Conservation (phyloP, 2,113 vertebrate species). For the Perca schrenkii region DNA sequence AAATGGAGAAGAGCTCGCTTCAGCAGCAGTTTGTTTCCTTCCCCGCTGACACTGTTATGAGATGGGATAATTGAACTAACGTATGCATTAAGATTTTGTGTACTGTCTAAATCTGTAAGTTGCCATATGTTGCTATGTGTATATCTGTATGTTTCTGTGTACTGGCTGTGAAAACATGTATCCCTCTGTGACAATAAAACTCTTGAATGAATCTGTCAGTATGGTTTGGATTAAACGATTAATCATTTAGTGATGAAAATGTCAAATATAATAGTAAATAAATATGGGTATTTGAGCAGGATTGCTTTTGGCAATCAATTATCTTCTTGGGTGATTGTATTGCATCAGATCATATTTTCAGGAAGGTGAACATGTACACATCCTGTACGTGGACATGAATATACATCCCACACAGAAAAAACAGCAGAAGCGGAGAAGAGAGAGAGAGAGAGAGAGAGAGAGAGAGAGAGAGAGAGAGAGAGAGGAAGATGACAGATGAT, state of each 20-base stretch:
- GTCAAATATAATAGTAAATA: not conserved
- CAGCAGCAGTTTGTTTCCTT: too few relatives aligned
- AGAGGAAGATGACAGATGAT: conserved; percentile 52
- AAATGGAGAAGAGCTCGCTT: too few relatives aligned
- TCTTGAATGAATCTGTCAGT: not conserved
- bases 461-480: not conserved
- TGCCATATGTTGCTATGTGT: too few relatives aligned
- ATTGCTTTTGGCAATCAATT: not conserved
- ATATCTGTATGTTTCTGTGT: too few relatives aligned
- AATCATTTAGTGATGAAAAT: not conserved
- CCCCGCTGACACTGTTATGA: too few relatives aligned
- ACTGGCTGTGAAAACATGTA: too few relatives aligned
- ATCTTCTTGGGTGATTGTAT: not conserved
- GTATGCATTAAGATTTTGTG: too few relatives aligned
- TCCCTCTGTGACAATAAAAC: too few relatives aligned
- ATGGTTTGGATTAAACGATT: not conserved
- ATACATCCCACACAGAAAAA: conserved; percentile 6
- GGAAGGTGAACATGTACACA: conserved; percentile 14
- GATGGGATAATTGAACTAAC: too few relatives aligned
- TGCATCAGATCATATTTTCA: conserved; percentile 32
- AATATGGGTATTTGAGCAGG: not conserved
- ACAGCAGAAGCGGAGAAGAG: not conserved
- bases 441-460: not conserved
- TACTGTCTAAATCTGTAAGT: too few relatives aligned
- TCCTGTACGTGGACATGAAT: conserved; percentile 29